Conservation (phyloP, 2,113 vertebrate species). For the Epinephelus moara region DNA sequence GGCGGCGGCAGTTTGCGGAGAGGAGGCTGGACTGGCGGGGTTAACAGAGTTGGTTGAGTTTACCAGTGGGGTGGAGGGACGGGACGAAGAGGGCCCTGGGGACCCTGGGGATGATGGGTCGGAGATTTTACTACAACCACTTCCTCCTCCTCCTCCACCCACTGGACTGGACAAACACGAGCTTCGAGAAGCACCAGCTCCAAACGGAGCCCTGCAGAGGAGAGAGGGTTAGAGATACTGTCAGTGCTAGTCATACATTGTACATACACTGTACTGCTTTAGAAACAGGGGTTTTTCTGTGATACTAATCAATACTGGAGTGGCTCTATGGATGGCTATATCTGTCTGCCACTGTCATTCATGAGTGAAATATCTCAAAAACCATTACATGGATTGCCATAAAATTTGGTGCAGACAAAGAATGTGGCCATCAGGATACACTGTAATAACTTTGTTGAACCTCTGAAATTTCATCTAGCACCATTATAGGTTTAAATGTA, state of each 20-base stretch:
- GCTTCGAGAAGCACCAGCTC: slow-evolving; percentile 82
- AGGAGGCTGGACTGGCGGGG: slow-evolving; percentile 78
- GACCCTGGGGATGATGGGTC: slow-evolving; percentile 83
- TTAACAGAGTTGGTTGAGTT: slow-evolving; percentile 66
- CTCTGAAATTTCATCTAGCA: no score
- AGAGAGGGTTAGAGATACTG: neutral
- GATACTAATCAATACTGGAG: no score
- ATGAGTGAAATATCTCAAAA: no score
- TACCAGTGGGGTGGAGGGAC: slow-evolving; percentile 80
- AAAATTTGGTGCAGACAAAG: no score
- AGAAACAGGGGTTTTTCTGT: neutral
- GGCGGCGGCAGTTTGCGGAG: slow-evolving; percentile 86
- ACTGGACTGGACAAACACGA: slow-evolving; percentile 82
- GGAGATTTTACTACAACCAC: slow-evolving; percentile 60
- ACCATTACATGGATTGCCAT: no score
- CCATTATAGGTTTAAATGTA: no score
- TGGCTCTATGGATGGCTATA: no score
- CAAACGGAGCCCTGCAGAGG: slow-evolving; percentile 88
- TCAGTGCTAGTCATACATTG: neutral
- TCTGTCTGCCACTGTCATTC: no score
- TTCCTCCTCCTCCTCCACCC: slow-evolving; percentile 68
- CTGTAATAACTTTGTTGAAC: no score
- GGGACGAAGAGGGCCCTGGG: slow-evolving; percentile 79
- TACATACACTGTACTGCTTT: neutral
- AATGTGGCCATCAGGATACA: no score